These are phyloP conservation scores for Ichneumon xanthorius DNA, from an alignment of 2,888 invertebrate species.

Conservation along the genomic window DNA sequence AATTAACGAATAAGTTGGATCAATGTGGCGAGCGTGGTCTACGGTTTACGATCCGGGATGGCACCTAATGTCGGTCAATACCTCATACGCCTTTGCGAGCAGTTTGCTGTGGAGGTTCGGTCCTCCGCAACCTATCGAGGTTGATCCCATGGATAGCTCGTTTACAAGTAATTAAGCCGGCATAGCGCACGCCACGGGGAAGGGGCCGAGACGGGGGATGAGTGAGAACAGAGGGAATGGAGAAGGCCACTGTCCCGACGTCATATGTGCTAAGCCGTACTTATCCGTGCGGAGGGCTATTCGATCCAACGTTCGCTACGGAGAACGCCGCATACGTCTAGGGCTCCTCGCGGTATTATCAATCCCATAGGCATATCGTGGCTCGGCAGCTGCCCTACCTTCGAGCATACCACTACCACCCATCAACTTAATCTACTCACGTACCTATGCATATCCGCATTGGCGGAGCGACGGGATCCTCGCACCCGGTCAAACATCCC, in stretches of 20 bases:
- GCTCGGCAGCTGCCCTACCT: conserved; percentile 73
- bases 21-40: background rate
- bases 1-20: conserved; percentile 47
- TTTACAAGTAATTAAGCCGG: conserved; percentile 77
- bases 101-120: conserved; percentile 6
- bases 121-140: conserved; percentile 11
- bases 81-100: conserved; percentile 13
- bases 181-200: conserved; percentile 51
- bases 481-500: conserved; percentile 73
- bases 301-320: conserved; percentile 47
- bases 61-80: conserved; percentile 24
- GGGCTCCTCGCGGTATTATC: conserved; percentile 74
- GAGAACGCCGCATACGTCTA: conserved; percentile 34
- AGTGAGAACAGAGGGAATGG: conserved; percentile 52
- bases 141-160: conserved; percentile 70
- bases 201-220: conserved; percentile 17
- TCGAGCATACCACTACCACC: conserved; percentile 66
- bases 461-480: conserved; percentile 58
- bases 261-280: conserved; percentile 73
- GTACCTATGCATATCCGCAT: conserved; percentile 72
- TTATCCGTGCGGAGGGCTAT: conserved; percentile 71
- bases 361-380: conserved; percentile 80
- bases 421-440: conserved; percentile 78
- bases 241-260: conserved; percentile 37
- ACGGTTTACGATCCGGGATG: background rate